These are phyloP conservation scores for Bos javanicus DNA, from an alignment of 2,113 vertebrate genomes.

Conservation along the genomic window DNA sequence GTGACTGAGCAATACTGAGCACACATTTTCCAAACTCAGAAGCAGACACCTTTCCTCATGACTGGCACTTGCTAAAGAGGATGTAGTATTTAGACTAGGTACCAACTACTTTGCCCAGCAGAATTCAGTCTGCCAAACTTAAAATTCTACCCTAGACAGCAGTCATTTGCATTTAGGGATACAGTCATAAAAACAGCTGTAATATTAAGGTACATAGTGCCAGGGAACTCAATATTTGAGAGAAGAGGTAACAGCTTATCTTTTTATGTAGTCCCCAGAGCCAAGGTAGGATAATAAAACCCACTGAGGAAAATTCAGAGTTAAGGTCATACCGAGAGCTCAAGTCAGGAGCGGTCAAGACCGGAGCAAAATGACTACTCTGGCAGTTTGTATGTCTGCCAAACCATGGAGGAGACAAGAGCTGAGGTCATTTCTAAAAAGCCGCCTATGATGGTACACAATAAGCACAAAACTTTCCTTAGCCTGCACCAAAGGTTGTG, in stretches of 20 bases:
- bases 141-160: neutral
- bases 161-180: neutral
- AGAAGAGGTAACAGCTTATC: neutral
- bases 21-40: neutral
- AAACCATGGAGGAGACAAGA: neutral
- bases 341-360: neutral
- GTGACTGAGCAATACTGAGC: neutral
- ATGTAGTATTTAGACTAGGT: neutral
- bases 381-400: neutral
- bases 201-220: neutral
- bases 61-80: conserved; percentile 24
- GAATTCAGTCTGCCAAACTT: neutral
- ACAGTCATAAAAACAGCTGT: neutral
- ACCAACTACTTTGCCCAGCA: neutral
- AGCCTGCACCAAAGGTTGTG: conserved; percentile 39
- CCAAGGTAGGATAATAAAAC: neutral
- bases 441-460: conserved; percentile 5
- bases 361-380: neutral
- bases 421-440: conserved; percentile 57
- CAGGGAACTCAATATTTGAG: neutral
- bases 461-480: conserved; percentile 43
- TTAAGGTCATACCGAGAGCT: neutral
- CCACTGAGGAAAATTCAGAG: neutral
- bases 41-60: neutral
- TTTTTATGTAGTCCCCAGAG: neutral